Base-by-base conservation (phyloP, 2,797 vertebrate genomes). In the Tiaroga cobitis region DNA sequence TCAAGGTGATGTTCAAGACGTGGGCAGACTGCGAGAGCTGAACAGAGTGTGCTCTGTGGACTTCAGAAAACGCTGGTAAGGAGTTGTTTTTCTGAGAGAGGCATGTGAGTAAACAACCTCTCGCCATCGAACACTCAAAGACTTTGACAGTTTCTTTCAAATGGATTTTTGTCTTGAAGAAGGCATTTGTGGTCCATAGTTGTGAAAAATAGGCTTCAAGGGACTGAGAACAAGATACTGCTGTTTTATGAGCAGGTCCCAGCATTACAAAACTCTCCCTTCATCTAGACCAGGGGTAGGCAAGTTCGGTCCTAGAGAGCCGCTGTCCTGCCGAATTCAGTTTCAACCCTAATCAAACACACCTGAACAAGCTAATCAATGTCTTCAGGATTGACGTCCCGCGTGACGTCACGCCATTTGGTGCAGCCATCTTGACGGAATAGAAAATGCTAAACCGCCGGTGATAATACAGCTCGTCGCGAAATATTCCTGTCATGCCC, bases 81-180 rank as follows among this genome's bases (percentile, higher is more conserved):
- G 78, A 81, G 54, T 72, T 72, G 80, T 80, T 75, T 46, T 75
- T 87, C 43, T 74, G 69, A 34, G 67, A 89, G 76, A 56, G 61
- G 49, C 8, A 5, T 84, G 81, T 46, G 70, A 84, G 70, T 84
- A 80, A 87, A 84, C 86, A 84, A n/a, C 65, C 73, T 59, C 68
- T 84, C 11, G 8, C 43, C 61, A 69, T 8, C 5, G 8, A 69
- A 77, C 63, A 32, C 37, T 73, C 70, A 63, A 63, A 43, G 21
- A n/a, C 19, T 77, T 39, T 41, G 74, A 39, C 34, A 43, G 63
- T 78, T 77, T 41, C 61, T 84, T 77, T 76, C 46, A 69, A 68
- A 69, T 39, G 34, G 19, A 39, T 77, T 84, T 69, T 51, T 78
- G 49, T 43, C 63, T 41, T 11, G 37, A 32, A 67, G 46, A 77